Evolutionary conservation across 92 coral and sea anemone species (phyloP).

Genomic region (Siderastrea radians): DNA sequence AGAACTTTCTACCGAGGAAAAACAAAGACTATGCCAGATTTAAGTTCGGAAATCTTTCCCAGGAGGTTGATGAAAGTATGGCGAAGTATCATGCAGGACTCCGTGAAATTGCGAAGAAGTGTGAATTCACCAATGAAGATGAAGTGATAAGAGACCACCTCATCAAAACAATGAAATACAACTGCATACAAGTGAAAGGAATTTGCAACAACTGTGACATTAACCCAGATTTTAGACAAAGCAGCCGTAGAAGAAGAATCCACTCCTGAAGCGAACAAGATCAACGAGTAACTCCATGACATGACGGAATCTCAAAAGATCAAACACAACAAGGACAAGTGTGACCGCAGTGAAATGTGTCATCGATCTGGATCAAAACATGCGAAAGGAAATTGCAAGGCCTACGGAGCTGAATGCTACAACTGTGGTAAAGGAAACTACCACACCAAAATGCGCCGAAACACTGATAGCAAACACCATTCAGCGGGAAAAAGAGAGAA

Average conservation of each 20-base stretch:
- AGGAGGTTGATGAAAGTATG: constrained; percentile 46
- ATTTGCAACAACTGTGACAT: constrained; percentile 57
- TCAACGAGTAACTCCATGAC: constrained; percentile 48
- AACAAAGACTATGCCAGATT: constrained; percentile 74
- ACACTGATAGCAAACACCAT: constrained; percentile 5
- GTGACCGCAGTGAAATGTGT: constrained; percentile 29
- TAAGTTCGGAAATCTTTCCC: constrained; percentile 68
- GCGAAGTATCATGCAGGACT: constrained; percentile 59
- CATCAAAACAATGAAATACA: constrained; percentile 69
- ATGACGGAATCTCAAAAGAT: constrained; percentile 26
- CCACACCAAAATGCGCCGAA: constrained; percentile 64
- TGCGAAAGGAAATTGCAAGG: constrained; percentile 45
- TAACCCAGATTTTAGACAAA: constrained; percentile 58
- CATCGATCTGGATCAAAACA: constrained; percentile 49
- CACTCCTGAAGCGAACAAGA: constrained; percentile 42
- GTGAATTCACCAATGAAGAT: constrained; percentile 53
- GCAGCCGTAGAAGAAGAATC: constrained; percentile 73
- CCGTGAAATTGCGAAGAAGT: constrained; percentile 60
- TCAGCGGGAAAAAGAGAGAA: constrained; percentile 22
- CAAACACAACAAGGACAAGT: constrained; percentile 44
- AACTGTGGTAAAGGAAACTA: constrained; percentile 63
- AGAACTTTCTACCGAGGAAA: constrained; percentile 58
- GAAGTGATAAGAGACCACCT: constrained; percentile 60
- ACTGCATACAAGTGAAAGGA: constrained; percentile 40
- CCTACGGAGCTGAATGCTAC: constrained; percentile 55